These are phyloP conservation scores for Hippopotamyrus pictus DNA, from an alignment of 2,797 vertebrate genomes.

Conservation along the genomic window DNA sequence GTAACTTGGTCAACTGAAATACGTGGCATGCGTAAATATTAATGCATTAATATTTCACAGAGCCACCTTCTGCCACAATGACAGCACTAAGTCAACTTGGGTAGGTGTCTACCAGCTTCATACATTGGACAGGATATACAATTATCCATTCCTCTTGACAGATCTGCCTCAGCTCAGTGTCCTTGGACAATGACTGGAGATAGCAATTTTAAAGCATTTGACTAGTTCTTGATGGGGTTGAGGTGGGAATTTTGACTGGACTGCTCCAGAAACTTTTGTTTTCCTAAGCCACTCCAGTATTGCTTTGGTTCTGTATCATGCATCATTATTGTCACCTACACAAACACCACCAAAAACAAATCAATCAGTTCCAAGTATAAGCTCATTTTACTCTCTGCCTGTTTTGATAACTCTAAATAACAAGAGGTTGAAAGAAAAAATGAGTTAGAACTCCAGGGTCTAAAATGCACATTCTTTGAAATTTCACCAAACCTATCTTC, in stretches of 20 bases:
- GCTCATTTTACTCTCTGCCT: neutral
- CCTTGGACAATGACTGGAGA: neutral
- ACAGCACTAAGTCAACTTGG: neutral
- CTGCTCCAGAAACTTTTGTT: neutral
- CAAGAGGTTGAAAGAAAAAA: neutral
- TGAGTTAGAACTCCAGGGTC: neutral
- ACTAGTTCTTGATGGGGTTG: neutral
- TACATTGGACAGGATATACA: neutral
- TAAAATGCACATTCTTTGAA: neutral
- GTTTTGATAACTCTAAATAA: neutral
- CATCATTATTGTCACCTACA: neutral
- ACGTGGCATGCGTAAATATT: neutral
- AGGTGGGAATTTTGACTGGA: neutral
- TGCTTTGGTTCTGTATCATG: neutral
- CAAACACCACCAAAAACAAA: neutral
- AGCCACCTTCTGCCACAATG: neutral
- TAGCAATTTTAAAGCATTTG: neutral
- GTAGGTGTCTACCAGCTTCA: neutral
- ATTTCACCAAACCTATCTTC: neutral
- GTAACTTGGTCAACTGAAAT: neutral
- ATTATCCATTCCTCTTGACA: neutral
- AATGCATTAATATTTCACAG: neutral
- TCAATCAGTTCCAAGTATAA: neutral
- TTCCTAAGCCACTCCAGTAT: neutral
- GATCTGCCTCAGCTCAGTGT: neutral